Percentiles rank a stretch among this genome's conserved stretches.
Conservation (phyloP, 2,797 vertebrate genomes). For the Xenentodon cancila region DNA sequence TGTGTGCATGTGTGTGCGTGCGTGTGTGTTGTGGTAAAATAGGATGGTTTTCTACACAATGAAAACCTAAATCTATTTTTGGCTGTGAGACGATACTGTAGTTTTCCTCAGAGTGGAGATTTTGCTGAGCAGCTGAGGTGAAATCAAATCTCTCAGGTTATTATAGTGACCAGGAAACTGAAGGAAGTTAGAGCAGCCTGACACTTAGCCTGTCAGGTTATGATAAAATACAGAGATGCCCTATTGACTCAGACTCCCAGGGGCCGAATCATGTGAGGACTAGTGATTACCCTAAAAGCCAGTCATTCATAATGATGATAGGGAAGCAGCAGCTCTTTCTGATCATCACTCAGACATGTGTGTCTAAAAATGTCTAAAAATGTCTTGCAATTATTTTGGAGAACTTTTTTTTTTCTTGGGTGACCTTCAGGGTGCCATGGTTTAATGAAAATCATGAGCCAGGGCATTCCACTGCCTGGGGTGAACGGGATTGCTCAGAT, state of each 20-base stretch:
- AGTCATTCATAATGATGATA: constrained; percentile 52
- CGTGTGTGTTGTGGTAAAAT: too few relatives aligned
- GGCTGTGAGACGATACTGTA: constrained; percentile 10
- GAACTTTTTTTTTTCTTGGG: constrained; percentile 12
- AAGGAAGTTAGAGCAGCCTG: constrained; percentile 22
- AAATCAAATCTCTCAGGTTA: constrained; percentile 4
- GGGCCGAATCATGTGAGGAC: constrained; percentile 46
- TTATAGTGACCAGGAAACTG: constrained; percentile 12
- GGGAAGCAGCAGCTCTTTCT: constrained; percentile 48
- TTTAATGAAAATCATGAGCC: constrained; percentile 8
- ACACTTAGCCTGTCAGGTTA: constrained; percentile 41
- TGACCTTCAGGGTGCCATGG: constrained; percentile 55
- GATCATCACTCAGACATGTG: too few relatives aligned
- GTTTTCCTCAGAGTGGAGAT: not conserved
- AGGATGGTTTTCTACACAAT: not conserved
- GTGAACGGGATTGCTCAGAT: too few relatives aligned
- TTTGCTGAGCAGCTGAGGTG: not conserved
- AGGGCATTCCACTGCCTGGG: too few relatives aligned
- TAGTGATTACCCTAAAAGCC: constrained; percentile 70
- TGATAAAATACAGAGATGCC: constrained; percentile 46
- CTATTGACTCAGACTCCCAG: constrained; percentile 22
- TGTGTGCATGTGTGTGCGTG: too few relatives aligned
- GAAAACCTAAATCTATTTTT: constrained; percentile 4
- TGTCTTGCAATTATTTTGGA: constrained; percentile 42
- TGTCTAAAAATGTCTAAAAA: constrained; percentile 20